These are phyloP conservation scores for Podarcis muralis DNA, from an alignment of 2,113 vertebrate species.

Conservation along the genomic window DNA sequence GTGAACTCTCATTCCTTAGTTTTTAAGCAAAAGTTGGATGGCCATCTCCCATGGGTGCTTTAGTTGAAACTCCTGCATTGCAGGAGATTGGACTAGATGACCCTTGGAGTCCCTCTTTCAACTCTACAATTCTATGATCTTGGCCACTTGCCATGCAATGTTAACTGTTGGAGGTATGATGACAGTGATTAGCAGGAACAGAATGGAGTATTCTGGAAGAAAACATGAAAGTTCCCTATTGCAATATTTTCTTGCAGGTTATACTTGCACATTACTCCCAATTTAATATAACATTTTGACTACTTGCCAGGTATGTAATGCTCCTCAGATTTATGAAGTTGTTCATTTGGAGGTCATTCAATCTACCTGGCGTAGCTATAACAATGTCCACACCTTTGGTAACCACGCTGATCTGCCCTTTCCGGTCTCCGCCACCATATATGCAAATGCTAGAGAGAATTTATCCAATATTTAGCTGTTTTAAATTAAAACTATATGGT, in stretches of 20 bases:
- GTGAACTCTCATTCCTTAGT: too few species aligned
- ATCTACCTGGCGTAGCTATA: slow-evolving; percentile 93
- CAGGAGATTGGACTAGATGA: too few species aligned
- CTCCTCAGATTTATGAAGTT: slow-evolving; percentile 86
- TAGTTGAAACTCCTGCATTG: too few species aligned
- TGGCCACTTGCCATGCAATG: background rate
- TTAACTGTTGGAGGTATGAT: background rate
- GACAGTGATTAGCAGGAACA: background rate
- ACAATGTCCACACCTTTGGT: slow-evolving; percentile 91
- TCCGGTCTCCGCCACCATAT: slow-evolving; percentile 93
- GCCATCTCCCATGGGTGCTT: too few species aligned
- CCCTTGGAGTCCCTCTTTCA: too few species aligned
- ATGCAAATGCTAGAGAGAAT: slow-evolving; percentile 84
- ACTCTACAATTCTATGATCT: too few species aligned
- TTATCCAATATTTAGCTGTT: slow-evolving; percentile 2
- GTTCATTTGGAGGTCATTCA: slow-evolving; percentile 96
- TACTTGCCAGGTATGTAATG: slow-evolving; percentile 91
- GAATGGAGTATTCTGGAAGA: background rate
- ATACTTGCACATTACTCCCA: slow-evolving; percentile 9
- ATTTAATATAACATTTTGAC: background rate
- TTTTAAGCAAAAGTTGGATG: too few species aligned
- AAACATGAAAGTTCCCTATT: background rate
- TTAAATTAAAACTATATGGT: background rate
- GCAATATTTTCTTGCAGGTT: background rate
- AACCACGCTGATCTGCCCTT: slow-evolving; percentile 83